These are phyloP conservation scores for Perodicticus potto DNA, from an alignment of 2,797 vertebrate species.

Conservation along the genomic window DNA sequence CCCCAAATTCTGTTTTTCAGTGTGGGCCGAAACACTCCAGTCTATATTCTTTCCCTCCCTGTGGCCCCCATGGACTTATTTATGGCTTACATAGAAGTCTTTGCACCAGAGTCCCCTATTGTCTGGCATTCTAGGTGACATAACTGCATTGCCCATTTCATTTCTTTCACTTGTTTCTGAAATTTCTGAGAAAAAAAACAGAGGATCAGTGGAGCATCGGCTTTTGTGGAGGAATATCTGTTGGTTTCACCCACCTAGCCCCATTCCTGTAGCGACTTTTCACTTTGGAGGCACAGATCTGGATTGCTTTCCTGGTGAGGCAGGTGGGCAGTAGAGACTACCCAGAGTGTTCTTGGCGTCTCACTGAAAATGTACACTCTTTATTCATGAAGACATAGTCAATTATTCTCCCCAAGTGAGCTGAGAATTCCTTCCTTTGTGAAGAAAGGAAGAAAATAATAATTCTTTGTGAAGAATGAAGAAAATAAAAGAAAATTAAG, in stretches of 20 bases:
- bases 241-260: background rate
- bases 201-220: background rate
- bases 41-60: fast-evolving
- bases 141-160: background rate
- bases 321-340: background rate
- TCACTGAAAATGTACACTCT: background rate
- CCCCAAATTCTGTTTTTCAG: background rate
- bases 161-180: background rate
- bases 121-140: background rate
- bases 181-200: background rate
- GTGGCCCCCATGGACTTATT: background rate
- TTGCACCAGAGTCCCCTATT: background rate
- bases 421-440: slow-evolving; percentile 10
- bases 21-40: background rate
- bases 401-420: background rate
- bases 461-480: background rate
- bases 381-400: background rate
- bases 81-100: background rate
- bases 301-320: background rate
- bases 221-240: background rate
- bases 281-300: background rate
- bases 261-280: background rate
- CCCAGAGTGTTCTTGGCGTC: background rate
- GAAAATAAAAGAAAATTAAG: background rate
- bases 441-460: background rate